Conservation (phyloP, 2,888 invertebrate genomes). For the Reticulitermes lucifugus region DNA sequence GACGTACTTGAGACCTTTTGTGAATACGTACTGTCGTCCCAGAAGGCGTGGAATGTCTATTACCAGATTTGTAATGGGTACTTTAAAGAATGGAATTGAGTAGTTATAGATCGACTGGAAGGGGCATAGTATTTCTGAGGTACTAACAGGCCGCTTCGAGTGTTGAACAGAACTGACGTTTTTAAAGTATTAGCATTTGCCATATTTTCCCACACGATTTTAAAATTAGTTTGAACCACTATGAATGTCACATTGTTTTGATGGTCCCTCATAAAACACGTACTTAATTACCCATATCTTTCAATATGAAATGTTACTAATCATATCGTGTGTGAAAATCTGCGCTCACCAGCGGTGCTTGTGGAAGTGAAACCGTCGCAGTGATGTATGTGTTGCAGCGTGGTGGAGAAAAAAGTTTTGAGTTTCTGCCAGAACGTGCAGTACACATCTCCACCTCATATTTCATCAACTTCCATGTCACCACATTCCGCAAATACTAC, state of each 20-base stretch:
- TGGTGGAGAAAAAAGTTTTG: neutral
- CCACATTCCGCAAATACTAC: neutral
- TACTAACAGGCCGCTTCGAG: too few relatives aligned
- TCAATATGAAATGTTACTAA: neutral
- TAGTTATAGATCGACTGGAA: too few relatives aligned
- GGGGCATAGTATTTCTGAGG: too few relatives aligned
- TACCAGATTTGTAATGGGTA: too few relatives aligned
- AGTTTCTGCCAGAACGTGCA: neutral
- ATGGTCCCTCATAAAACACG: neutral
- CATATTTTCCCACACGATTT: neutral
- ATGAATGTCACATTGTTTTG: constrained; percentile 1
- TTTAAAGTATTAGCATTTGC: neutral
- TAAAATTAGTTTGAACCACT: too few relatives aligned
- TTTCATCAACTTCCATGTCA: constrained; percentile 2
- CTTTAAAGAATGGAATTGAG: too few relatives aligned
- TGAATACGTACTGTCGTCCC: too few relatives aligned
- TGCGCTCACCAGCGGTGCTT: neutral
- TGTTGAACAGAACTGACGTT: too few relatives aligned
- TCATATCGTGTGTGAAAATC: neutral
- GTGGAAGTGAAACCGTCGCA: neutral
- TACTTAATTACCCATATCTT: neutral
- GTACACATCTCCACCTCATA: neutral
- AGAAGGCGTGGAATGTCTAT: too few relatives aligned
- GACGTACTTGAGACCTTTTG: too few relatives aligned
- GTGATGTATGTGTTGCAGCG: neutral